Percentiles rank a stretch among this genome's conserved stretches.
Evolutionary conservation across 2,113 vertebrate species (phyloP).

Genomic region (Myodes glareolus): DNA sequence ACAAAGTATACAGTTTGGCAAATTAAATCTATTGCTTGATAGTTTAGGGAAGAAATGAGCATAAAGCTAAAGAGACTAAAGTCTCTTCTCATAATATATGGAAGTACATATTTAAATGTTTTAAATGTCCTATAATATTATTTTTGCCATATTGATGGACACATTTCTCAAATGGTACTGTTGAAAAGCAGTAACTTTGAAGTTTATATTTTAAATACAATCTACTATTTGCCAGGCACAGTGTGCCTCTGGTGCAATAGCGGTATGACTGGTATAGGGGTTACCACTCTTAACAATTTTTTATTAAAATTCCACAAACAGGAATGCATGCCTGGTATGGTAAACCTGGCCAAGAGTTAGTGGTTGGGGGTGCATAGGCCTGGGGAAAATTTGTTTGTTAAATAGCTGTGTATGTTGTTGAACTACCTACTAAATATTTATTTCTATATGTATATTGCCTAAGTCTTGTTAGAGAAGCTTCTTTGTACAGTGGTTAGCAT

Average conservation of each 20-base stretch:
- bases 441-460: not conserved
- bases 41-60: constrained; percentile 18
- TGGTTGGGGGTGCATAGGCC: not conserved
- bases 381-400: not conserved
- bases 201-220: not conserved
- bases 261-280: not conserved
- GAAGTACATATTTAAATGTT: not conserved
- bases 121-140: not conserved
- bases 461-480: not conserved
- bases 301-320: not conserved
- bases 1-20: not conserved
- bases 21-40: constrained; percentile 5
- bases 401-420: not conserved
- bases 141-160: not conserved
- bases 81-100: constrained; percentile 15
- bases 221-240: not conserved
- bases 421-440: not conserved
- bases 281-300: not conserved
- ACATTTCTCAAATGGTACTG: not conserved
- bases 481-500: not conserved
- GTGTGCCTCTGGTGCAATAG: not conserved
- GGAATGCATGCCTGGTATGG: not conserved
- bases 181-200: not conserved
- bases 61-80: constrained; percentile 40
- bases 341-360: not conserved